A percentile compares a stretch with the other conserved stretches of the same genome.
These are phyloP conservation scores for Ophioninae sp. DNA, from an alignment of 2,888 invertebrate species.

Conservation along the genomic window DNA sequence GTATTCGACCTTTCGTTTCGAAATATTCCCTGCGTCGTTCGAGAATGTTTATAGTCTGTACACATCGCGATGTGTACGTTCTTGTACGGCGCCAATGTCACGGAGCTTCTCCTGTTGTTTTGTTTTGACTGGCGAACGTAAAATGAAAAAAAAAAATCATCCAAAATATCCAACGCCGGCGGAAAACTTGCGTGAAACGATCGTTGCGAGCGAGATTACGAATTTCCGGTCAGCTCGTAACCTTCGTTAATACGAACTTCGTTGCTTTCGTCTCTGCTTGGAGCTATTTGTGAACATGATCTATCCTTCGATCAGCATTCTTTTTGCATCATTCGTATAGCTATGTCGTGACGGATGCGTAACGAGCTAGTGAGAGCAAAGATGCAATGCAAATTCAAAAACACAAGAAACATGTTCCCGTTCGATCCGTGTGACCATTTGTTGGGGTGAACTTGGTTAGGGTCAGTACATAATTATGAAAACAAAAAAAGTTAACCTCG, in stretches of 20 bases:
- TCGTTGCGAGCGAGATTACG: constrained; percentile 16
- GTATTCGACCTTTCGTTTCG: background rate
- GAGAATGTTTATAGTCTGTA: background rate
- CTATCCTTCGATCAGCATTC: constrained; percentile 20
- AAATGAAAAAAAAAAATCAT: background rate
- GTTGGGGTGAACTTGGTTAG: background rate
- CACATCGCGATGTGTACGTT: background rate
- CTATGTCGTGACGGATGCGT: background rate
- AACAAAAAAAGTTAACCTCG: background rate
- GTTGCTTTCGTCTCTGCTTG: constrained; percentile 19
- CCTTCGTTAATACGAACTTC: background rate
- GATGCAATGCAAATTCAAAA: background rate
- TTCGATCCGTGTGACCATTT: background rate
- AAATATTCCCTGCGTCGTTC: background rate
- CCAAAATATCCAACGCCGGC: background rate
- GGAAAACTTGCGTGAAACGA: background rate
- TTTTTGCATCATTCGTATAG: background rate
- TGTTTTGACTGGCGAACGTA: background rate
- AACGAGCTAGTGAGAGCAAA: background rate
- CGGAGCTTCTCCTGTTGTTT: background rate
- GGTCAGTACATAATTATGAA: background rate
- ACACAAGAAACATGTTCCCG: background rate
- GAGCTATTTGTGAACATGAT: constrained; percentile 52
- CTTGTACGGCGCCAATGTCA: background rate
- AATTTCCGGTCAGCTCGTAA: constrained; percentile 18